Conservation (phyloP, 2,113 vertebrate species). For the Sminthopsis crassicaudata region DNA sequence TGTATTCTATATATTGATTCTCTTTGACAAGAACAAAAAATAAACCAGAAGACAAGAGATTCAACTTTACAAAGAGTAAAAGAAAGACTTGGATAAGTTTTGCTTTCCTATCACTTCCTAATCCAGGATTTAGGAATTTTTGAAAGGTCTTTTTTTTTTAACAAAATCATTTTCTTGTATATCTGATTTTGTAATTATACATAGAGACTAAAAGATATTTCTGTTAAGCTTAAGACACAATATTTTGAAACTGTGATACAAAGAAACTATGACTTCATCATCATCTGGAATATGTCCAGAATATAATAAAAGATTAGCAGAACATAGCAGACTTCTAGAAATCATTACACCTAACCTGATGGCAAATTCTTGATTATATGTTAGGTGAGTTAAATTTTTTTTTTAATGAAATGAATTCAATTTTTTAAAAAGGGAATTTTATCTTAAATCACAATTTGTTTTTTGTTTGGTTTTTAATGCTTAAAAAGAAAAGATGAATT, state of each 20-base stretch:
- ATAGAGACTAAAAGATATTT: background rate
- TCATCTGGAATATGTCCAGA: slow-evolving; percentile 7
- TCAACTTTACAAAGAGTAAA: background rate
- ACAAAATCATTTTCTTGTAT: background rate
- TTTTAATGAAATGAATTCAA: slow-evolving; percentile 6
- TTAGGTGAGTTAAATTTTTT: background rate
- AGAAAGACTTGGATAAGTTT: background rate
- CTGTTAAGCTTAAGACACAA: slow-evolving; percentile 16
- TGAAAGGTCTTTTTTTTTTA: background rate
- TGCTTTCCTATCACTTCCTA: background rate
- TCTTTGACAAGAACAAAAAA: background rate
- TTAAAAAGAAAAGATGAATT: slow-evolving; percentile 13
- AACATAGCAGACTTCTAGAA: slow-evolving; percentile 25
- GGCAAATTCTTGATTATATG: slow-evolving; percentile 23
- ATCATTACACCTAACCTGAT: slow-evolving; percentile 2
- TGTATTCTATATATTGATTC: background rate
- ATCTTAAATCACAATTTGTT: slow-evolving; percentile 40
- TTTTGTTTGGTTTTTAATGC: slow-evolving; percentile 30
- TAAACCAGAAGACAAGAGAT: background rate
- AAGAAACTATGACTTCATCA: background rate
- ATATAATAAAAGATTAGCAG: background rate
- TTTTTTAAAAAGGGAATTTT: slow-evolving; percentile 2
- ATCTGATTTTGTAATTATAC: background rate
- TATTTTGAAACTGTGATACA: slow-evolving; percentile 21
- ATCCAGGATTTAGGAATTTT: background rate